Base-by-base conservation (phyloP, 2,113 vertebrate genomes). In the Passer domesticus region DNA sequence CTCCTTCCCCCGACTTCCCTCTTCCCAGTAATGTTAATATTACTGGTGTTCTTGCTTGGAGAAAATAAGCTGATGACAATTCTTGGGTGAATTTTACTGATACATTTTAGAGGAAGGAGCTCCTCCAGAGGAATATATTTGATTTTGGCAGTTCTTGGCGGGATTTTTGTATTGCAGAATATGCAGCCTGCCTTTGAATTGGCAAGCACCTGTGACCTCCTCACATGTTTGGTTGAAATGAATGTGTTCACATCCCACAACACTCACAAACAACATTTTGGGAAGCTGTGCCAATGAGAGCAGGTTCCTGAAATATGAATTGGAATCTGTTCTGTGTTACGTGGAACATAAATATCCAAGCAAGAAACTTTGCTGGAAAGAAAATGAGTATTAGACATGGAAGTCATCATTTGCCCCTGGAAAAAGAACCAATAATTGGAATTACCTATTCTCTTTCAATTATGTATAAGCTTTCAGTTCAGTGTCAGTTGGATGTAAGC, bases 81-180 rank as follows among this genome's bases (percentile, higher is more conserved):
- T 11, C 35, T 47, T 53, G 18, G 27, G 30, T 43, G 59, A 39
- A 6, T 66, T 72, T 83, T 44, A 5, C 82, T 56, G 24, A 6
- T 43, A 0, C 1, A 0, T 39, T 44, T 46, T 33, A 13, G 11
- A 37, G 15, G 16, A 11, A 31, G 52, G 13, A 31, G 15, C 30
- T 58, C 16, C 30, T 63, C 5, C 4, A 2, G 27, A 44, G 20
- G 15, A 46, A 30, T 20, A 4, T 7, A 4, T 74, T 78, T 69
- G 50, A 73, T 92, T 85, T 72, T 70, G 33, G 23, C 55, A 35
- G 15, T 15, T 41, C 13, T 69, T 37, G 27, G 58, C 43, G 53
- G 23, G 43, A 6, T 72, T 93, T 83, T 74, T 60, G 33, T 39
- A 2, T 77, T 83, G 25, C 81, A 64, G 53, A 44, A 37, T 22